phyloP scores from a whole-genome alignment of 35 echinoderm and acorn worm species.

The Heliocidaris erythrogramma region DNA sequence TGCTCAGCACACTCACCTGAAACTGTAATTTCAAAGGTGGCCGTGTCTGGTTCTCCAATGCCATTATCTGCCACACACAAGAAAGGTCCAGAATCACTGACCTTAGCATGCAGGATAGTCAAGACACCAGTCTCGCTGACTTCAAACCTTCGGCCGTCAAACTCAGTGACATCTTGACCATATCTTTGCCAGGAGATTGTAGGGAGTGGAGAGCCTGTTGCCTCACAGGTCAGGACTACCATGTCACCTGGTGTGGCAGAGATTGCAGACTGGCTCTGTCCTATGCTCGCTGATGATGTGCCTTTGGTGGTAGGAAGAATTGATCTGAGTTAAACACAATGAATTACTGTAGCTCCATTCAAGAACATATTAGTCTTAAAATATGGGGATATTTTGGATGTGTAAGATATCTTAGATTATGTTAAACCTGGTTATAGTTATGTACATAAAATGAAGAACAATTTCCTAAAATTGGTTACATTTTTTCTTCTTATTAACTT shows the following conservation, averaged over 20 bases:
- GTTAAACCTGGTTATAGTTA: too few species aligned
- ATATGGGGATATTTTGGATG: too few species aligned
- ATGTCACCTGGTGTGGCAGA: conserved; percentile 15
- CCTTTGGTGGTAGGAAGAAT: background rate
- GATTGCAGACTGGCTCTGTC: background rate
- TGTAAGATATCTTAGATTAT: too few species aligned
- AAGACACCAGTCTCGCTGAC: conserved; percentile 59
- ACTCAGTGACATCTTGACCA: conserved; percentile 29
- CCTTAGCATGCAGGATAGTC: conserved; percentile 54
- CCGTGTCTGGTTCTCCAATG: conserved; percentile 50
- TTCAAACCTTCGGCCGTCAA: conserved; percentile 44
- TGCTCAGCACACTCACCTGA: conserved; percentile 4
- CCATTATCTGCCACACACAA: conserved; percentile 82
- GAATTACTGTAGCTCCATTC: background rate
- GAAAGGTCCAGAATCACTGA: conserved; percentile 72
- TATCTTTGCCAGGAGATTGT: conserved; percentile 53
- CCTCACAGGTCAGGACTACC: conserved; percentile 55
- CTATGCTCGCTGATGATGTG: conserved; percentile 25
- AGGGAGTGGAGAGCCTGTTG: conserved; percentile 56
- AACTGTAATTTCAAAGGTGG: conserved; percentile 46
- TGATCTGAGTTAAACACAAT: background rate
- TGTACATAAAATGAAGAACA: too few species aligned
- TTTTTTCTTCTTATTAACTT: too few species aligned
- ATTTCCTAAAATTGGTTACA: too few species aligned
- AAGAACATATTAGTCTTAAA: too few species aligned